Conservation (phyloP, 2,888 invertebrate genomes). For the Masnerella sp. region DNA sequence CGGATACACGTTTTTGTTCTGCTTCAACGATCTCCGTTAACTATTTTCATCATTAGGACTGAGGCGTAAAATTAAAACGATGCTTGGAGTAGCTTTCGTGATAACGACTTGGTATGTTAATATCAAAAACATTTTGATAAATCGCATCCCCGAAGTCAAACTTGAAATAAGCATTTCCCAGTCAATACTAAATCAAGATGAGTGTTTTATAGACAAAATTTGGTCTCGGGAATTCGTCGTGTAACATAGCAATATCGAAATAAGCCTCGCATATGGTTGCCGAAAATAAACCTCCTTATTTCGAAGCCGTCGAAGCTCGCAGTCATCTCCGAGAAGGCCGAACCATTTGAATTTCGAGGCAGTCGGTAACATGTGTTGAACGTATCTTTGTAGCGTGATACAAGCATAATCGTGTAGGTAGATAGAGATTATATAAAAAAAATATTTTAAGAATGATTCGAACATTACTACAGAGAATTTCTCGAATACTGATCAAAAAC, state of each 20-base stretch:
- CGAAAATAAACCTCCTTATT: conserved; percentile 77
- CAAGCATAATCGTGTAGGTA: conserved; percentile 46
- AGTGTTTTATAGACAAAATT: conserved; percentile 58
- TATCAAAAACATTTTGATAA: too few relatives aligned
- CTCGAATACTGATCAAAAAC: too few relatives aligned
- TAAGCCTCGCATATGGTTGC: conserved; percentile 76
- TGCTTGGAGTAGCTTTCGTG: too few relatives aligned
- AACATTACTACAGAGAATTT: too few relatives aligned
- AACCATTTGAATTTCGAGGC: conserved; percentile 35
- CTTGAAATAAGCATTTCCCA: too few relatives aligned
- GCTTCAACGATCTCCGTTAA: conserved; percentile 13
- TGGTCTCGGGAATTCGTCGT: conserved; percentile 50
- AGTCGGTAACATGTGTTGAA: conserved; percentile 49
- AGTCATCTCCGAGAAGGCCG: conserved; percentile 41
- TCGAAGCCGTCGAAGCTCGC: conserved; percentile 71
- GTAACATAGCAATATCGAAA: conserved; percentile 71
- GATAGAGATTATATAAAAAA: conserved; percentile 31
- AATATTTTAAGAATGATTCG: too few relatives aligned
- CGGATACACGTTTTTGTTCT: conserved; percentile 39
- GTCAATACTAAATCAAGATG: conserved; percentile 30
- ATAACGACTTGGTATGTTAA: too few relatives aligned
- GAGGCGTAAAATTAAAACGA: neutral
- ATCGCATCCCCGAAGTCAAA: too few relatives aligned
- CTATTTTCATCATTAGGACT: conserved; percentile 17
- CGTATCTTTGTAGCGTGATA: conserved; percentile 43